Evolutionary conservation across 2,113 vertebrate genomes (phyloP), one percentile per base, ranked within the genome.

Genomic region (Pachypanchax playfairii): DNA sequence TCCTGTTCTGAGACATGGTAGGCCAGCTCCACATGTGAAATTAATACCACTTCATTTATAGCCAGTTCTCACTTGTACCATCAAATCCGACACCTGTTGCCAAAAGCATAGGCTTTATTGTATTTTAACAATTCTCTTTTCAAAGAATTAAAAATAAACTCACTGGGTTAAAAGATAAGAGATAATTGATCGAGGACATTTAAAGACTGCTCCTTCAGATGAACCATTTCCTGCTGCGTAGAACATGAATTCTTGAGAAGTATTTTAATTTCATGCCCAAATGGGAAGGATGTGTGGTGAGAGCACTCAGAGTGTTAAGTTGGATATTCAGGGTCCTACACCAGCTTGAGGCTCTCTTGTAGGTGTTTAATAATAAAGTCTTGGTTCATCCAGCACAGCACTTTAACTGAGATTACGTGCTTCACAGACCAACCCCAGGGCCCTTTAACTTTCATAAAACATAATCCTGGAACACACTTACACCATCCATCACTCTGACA

Each of bases 301-400:
- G 77, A 77, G 75, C 65, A 7, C 33, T 80, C 63, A 57, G 60
- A 80, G 67, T 64, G 47, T 80, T 79, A 54, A 80, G 60, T 66
- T 81, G 46, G 80, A 85, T 80, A 71, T 77, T 82, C 65, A 56
- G 53, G 38, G 73, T 65, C 67, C 73, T 77, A 62, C 73, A 78
- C 67, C 57, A 75, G 73, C 48, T 72, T 58, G 24, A 48, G 73
- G 61, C 67, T 58, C 71, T 86, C 82, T 82, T 46, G 53, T 84
- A 92, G 90, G 91, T 91, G 90, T 91, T 91, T 92, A 87, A 91
- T 92, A 90, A 91, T 87, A 79, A 84, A 90, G 75, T 65, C 70
- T 80, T 49, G 75, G 79, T 80, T 85, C 89, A 90, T 89, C 86
- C 85, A 87, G 82, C 73, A 70, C 58, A 65, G 77, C 82, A 70